Evolutionary conservation across 2,113 vertebrate species (phyloP).

Genomic region (Megalops atlanticus): DNA sequence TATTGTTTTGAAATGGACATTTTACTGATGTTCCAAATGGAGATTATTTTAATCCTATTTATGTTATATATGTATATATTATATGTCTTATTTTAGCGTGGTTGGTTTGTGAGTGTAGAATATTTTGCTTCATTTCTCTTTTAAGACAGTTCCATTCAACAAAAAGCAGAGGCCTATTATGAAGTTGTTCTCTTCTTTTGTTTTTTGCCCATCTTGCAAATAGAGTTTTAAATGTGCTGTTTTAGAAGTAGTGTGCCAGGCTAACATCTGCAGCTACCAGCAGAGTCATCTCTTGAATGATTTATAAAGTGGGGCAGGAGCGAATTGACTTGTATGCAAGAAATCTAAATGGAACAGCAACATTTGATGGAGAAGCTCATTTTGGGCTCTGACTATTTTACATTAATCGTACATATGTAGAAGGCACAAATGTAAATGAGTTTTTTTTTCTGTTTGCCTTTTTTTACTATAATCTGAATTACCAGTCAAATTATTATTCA

Average conservation of each 20-base stretch:
- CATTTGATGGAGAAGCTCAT: constrained; percentile 80
- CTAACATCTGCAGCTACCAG: constrained; percentile 62
- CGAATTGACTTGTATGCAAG: constrained; percentile 83
- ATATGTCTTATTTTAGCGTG: too few relatives aligned
- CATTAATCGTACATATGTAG: constrained; percentile 74
- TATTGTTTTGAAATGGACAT: too few relatives aligned
- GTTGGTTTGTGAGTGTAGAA: too few relatives aligned
- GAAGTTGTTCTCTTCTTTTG: background rate
- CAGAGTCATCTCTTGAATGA: constrained; percentile 72
- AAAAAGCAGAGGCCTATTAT: too few relatives aligned
- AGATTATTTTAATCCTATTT: too few relatives aligned
- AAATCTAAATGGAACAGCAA: constrained; percentile 81
- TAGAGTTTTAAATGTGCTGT: constrained; percentile 6
- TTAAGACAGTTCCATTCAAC: too few relatives aligned
- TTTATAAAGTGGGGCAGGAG: constrained; percentile 76
- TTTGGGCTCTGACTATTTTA: constrained; percentile 76
- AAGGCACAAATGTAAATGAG: constrained; percentile 43
- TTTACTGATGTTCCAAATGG: too few relatives aligned
- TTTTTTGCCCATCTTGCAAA: constrained; percentile 36
- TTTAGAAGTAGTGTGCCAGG: constrained; percentile 33
- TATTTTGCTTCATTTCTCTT: too few relatives aligned
- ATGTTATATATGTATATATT: too few relatives aligned
- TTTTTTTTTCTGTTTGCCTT: constrained; percentile 50
- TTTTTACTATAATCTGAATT: constrained; percentile 76
- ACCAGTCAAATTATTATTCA: constrained; percentile 89